Percentiles rank a stretch among this genome's conserved stretches.
phyloP scores from a whole-genome alignment of 2,888 invertebrate species.

The Polyommatus iphigenia region DNA sequence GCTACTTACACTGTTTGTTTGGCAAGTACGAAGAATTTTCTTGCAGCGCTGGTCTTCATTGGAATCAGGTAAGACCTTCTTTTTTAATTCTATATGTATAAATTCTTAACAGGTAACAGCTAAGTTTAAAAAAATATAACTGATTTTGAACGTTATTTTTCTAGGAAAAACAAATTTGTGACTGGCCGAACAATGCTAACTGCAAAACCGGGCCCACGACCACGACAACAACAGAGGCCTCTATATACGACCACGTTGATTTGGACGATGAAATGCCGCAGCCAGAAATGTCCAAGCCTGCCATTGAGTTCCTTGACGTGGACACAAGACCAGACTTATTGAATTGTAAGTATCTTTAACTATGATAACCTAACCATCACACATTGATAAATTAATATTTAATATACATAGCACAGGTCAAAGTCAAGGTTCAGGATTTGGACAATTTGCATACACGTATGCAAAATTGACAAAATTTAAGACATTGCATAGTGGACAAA shows the following conservation, averaged over 20 bases:
- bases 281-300: constrained; percentile 43
- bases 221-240: constrained; percentile 51
- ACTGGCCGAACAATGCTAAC: constrained; percentile 85
- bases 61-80: constrained; percentile 80
- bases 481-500: no score
- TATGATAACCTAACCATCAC: background rate
- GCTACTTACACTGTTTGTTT: constrained; percentile 89
- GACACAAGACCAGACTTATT: constrained; percentile 57
- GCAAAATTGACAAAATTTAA: no score
- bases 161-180: constrained; percentile 83
- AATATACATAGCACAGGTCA: no score
- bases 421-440: no score
- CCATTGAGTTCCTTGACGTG: constrained; percentile 42
- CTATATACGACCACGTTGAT: constrained; percentile 38
- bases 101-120: background rate
- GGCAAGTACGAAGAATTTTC: constrained; percentile 86
- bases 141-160: constrained; percentile 33
- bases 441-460: no score
- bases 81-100: background rate
- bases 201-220: constrained; percentile 67
- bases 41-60: constrained; percentile 87
- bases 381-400: no score
- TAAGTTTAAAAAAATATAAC: background rate
- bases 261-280: constrained; percentile 35
- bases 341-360: constrained; percentile 53